Evolutionary conservation across 2,113 vertebrate species (phyloP).

Genomic region (Upupa epops): DNA sequence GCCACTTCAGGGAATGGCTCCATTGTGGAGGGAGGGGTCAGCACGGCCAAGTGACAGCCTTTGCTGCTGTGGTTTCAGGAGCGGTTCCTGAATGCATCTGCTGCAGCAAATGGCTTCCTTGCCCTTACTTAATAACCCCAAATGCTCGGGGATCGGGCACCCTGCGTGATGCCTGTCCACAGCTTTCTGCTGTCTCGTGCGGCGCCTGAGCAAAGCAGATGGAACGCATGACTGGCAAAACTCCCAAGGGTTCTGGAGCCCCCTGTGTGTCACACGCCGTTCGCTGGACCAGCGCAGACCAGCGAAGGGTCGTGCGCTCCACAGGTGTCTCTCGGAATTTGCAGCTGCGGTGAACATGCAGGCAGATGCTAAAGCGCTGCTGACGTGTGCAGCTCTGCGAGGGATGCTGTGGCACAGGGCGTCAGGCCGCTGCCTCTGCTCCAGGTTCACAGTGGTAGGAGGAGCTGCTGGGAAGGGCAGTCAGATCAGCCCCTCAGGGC

Average conservation of each 20-base stretch:
- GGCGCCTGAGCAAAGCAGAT: too few relatives aligned
- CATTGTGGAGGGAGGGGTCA: neutral
- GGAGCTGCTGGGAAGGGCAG: neutral
- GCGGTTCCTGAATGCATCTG: neutral
- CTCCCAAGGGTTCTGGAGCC: neutral
- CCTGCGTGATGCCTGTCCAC: neutral
- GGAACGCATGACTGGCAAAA: too few relatives aligned
- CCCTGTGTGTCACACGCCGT: neutral
- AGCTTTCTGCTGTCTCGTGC: neutral
- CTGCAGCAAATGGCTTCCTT: neutral
- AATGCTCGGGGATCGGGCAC: neutral
- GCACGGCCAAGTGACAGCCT: neutral
- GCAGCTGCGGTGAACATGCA: neutral
- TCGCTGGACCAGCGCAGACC: too few relatives aligned
- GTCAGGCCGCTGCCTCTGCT: fast-evolving
- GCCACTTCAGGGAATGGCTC: conserved; percentile 21
- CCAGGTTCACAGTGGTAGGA: neutral
- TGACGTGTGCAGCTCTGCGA: neutral
- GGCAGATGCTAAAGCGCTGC: neutral
- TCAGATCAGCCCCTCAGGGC: too few relatives aligned
- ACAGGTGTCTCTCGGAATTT: too few relatives aligned
- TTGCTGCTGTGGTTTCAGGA: neutral
- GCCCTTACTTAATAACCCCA: neutral
- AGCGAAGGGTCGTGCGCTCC: fast-evolving
- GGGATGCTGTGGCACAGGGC: fast-evolving